Percentiles rank a stretch among this genome's conserved stretches.
These are phyloP conservation scores for Pseudococcus viburni DNA, from an alignment of 2,888 invertebrate genomes.

Conservation along the genomic window DNA sequence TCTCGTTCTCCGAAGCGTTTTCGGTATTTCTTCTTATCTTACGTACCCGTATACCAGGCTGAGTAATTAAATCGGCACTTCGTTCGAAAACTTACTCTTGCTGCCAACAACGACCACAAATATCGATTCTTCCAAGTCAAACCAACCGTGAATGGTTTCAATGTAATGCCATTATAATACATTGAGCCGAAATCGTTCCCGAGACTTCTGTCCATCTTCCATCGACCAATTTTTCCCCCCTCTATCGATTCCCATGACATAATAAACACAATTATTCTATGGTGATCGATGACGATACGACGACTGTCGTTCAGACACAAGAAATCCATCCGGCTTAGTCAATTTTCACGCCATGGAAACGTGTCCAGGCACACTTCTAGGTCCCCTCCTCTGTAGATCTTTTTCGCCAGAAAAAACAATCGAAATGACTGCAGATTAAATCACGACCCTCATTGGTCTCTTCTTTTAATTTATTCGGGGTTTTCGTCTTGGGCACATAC, in stretches of 20 bases:
- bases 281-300: constrained; percentile 2
- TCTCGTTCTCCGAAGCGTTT: background rate
- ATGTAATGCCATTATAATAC: background rate
- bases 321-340: background rate
- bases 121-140: background rate
- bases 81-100: background rate
- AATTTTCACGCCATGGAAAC: background rate
- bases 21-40: constrained; percentile 8
- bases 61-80: constrained; percentile 36
- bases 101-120: background rate
- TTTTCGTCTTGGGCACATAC: no score
- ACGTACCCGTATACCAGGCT: background rate
- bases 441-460: background rate
- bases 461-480: background rate
- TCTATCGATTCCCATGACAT: background rate
- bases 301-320: background rate
- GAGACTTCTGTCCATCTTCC: background rate
- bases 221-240: background rate
- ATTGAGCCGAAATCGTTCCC: background rate
- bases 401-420: background rate
- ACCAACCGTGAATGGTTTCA: constrained; percentile 14
- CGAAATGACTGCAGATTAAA: background rate
- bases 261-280: background rate
- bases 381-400: background rate
- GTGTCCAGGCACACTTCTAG: background rate